A percentile compares a stretch with the other conserved stretches of the same genome.
Evolutionary conservation across 2,797 vertebrate species (phyloP).

Genomic region (Monodelphis domestica): DNA sequence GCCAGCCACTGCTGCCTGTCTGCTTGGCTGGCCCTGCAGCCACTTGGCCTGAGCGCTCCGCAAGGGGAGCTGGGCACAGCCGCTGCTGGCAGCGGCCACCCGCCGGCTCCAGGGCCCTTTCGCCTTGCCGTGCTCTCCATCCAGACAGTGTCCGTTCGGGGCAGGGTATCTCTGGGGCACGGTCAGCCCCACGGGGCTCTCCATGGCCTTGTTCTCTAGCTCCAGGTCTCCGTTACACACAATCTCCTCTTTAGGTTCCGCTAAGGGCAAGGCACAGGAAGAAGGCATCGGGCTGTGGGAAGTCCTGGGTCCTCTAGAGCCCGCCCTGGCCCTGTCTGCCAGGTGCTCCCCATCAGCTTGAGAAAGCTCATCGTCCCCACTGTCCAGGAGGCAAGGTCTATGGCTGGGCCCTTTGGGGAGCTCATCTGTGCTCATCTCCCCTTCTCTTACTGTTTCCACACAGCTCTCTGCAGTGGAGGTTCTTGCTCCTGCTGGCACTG

Average conservation of each 20-base stretch:
- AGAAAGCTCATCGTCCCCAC: conserved; percentile 71
- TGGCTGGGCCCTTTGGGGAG: conserved; percentile 48
- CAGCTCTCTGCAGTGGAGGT: conserved; percentile 91
- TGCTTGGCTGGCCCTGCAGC: conserved; percentile 79
- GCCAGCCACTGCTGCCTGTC: conserved; percentile 80
- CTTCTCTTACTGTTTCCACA: conserved; percentile 92
- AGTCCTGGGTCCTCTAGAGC: conserved; percentile 86
- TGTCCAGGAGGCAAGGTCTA: conserved; percentile 71
- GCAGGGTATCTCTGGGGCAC: conserved; percentile 66
- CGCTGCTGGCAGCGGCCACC: conserved; percentile 89
- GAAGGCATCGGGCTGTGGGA: conserved; percentile 85
- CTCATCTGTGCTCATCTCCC: conserved; percentile 83
- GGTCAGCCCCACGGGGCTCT: conserved; percentile 66
- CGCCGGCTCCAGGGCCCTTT: conserved; percentile 91
- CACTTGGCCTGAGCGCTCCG: conserved; percentile 89
- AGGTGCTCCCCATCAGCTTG: conserved; percentile 79
- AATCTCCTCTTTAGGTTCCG: conserved; percentile 84
- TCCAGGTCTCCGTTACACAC: conserved; percentile 89
- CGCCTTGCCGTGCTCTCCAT: conserved; percentile 83
- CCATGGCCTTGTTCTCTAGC: conserved; percentile 81
- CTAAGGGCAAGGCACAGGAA: conserved; percentile 92
- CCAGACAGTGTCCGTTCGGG: conserved; percentile 85
- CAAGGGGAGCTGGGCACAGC: conserved; percentile 87
- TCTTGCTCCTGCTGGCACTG: conserved; percentile 83
- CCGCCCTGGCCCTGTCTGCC: conserved; percentile 79